Base-by-base conservation (phyloP, 2,888 invertebrate genomes). In the Lithophane ornitopus region DNA sequence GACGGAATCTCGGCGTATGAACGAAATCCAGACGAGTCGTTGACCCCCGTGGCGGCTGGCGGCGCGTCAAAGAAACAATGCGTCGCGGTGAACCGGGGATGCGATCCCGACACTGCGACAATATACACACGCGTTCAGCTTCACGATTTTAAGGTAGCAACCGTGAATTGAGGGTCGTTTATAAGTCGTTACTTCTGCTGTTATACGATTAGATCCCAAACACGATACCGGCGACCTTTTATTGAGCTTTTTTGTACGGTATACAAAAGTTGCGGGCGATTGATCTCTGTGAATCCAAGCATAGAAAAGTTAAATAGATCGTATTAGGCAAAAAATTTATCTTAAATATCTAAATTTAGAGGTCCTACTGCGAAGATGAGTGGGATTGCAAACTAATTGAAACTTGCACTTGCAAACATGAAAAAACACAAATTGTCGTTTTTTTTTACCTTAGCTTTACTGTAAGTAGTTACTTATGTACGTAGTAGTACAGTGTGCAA, bases 21-120 rank as follows among this genome's bases (percentile, higher is more conserved):
- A 95, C 95, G 95, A 95, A 96, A 96, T 95, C 94, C 95, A 92
- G 93, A 93, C 93, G 95, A 94, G 95, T 94, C 95, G 92, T 93
- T 93, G 95, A 96, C 95, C 95, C 94, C 92, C 84, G 79, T 84
- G 87, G 82, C 89, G 89, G 89, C 86, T 87, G 92, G 91, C 95
- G 94, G 95, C 93, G 91, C 93, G 93, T 95, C 96, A 95, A 95
- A 95, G 94, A 92, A 94, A 95, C 95, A 95, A 95, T 95, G 94
- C 94, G 93, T 90, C 87, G 90, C 91, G 89, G 89, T 89, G 88
- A 89, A 82, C 87, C 87, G 89, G 84, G 86, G 87, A 87, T 89
- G 89, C 85, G 82, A 84, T 87, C 86, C 84, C 87, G 78, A 80
- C 84, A 81, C 81, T 82, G 85, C 85, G 82, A 87, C 87, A 84